Base-by-base conservation (phyloP, 2,113 vertebrate genomes). In the Galeopterus variegatus region DNA sequence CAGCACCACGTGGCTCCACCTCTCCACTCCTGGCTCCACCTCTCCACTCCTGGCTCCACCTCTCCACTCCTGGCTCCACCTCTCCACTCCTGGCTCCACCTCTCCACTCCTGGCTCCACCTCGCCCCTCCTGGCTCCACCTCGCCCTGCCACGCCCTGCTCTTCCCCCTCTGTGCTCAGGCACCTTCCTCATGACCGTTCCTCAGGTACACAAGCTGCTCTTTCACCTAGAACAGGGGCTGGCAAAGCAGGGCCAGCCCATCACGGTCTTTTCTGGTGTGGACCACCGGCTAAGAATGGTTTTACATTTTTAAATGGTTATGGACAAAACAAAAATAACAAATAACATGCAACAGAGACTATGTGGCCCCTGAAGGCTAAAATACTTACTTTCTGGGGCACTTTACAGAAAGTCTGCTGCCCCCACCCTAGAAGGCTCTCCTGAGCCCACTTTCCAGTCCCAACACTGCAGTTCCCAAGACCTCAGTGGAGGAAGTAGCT, bases 101-200 rank as follows among this genome's bases (percentile, higher is more conserved):
- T 36, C 48, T 5, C 15, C n/a, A n/a, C n/a, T n/a, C n/a, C n/a
- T n/a, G n/a, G n/a, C n/a, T n/a, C n/a, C n/a, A n/a, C n/a, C n/a
- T n/a, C n/a, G n/a, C n/a, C n/a, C n/a, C n/a, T n/a, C n/a, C 13
- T 5, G 54, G 45, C 36, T 65, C 15, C 6, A 24, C 65, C 82
- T 36, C 48, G 5, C 15, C 0, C 5, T 4, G 8, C n/a, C 2
- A 12, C n/a, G 8, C 31, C 33, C 48, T 41, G 41, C 41, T 14
- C 3, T 1, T 12, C 19, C 69, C 41, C 48, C 65, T 4, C 31
- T 21, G 5, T 1, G 3, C 75, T n/a, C 41, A 10, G 81, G 41
- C 41, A 31, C 14, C 33, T 79, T 58, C 54, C 65, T 54, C 54
- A 12, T 15, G 4, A n/a, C 26, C 21, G 45, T 28, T 26, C 73